Evolutionary conservation across 2,113 vertebrate genomes (phyloP).

Genomic region (Pygoscelis adeliae): DNA sequence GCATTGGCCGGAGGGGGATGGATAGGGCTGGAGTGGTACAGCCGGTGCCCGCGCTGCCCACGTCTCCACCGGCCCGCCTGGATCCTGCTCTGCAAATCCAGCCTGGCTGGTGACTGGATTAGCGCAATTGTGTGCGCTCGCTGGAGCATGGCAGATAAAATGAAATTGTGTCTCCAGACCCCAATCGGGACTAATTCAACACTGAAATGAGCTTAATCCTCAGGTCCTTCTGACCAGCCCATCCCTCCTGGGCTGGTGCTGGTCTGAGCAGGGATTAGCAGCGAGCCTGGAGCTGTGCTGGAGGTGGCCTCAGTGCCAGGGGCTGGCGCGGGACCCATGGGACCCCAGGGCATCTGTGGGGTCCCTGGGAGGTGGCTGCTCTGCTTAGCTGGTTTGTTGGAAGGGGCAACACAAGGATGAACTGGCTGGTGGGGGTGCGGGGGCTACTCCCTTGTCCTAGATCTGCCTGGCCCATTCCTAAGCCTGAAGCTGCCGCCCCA

Average conservation of each 20-base stretch:
- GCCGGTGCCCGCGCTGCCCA: background rate
- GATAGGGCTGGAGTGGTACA: rapidly evolving
- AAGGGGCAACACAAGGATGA: background rate
- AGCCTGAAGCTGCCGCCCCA: background rate
- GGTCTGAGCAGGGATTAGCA: slow-evolving; percentile 33
- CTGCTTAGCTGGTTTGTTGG: background rate
- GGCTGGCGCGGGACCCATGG: background rate
- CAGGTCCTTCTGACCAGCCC: background rate
- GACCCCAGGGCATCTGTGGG: background rate
- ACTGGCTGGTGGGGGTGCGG: rapidly evolving
- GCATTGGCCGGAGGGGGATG: rapidly evolving
- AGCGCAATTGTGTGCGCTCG: background rate
- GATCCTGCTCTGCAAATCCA: slow-evolving; percentile 26
- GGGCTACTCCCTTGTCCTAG: background rate
- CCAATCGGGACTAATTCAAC: slow-evolving; percentile 20
- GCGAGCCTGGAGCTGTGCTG: background rate
- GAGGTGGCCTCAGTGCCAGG: background rate
- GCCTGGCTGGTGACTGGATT: slow-evolving; percentile 20
- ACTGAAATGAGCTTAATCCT: slow-evolving; percentile 32
- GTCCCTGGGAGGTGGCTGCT: background rate
- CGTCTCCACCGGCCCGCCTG: background rate
- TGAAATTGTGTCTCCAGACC: slow-evolving; percentile 39
- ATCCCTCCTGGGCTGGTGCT: background rate
- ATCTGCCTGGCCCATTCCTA: background rate
- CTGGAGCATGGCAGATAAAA: background rate